phyloP scores from a whole-genome alignment of 2,888 invertebrate genomes.

The Noctua fimbriata region DNA sequence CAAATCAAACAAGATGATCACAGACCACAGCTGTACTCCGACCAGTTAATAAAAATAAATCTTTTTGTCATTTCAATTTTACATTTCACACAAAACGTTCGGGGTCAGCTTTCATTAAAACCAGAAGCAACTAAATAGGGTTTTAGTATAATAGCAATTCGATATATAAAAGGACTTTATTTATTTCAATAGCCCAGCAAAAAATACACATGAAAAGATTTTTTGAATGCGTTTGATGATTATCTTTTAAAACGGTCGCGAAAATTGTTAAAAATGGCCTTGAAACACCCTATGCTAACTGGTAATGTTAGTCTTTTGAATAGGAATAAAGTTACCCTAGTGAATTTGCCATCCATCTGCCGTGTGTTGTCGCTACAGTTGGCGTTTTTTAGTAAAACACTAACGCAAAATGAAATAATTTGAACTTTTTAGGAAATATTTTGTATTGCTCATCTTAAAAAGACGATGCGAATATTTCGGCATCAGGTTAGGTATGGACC shows the following conservation, averaged over 20 bases:
- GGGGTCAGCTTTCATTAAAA: background rate
- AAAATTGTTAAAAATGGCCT: constrained; percentile 3
- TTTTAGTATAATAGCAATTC: background rate
- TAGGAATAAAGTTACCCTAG: background rate
- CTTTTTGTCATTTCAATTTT: background rate
- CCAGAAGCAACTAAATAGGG: background rate
- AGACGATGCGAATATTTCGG: background rate
- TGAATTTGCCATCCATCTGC: background rate
- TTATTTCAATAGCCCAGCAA: background rate
- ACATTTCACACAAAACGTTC: background rate
- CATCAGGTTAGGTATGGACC: background rate
- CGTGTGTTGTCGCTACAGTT: background rate
- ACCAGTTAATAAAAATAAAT: constrained; percentile 1
- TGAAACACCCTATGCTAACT: constrained; percentile 1
- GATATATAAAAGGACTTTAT: constrained; percentile 4
- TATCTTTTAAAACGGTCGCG: constrained; percentile 1
- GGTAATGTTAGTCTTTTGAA: constrained; percentile 4
- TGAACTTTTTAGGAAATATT: background rate
- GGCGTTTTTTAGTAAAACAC: background rate
- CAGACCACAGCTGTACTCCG: background rate
- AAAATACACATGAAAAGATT: background rate
- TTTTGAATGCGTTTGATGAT: background rate
- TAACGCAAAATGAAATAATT: background rate
- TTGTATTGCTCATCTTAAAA: background rate
- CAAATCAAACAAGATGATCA: background rate